Conservation (phyloP, 2,888 invertebrate species). For the Cheilosia scutellata region DNA sequence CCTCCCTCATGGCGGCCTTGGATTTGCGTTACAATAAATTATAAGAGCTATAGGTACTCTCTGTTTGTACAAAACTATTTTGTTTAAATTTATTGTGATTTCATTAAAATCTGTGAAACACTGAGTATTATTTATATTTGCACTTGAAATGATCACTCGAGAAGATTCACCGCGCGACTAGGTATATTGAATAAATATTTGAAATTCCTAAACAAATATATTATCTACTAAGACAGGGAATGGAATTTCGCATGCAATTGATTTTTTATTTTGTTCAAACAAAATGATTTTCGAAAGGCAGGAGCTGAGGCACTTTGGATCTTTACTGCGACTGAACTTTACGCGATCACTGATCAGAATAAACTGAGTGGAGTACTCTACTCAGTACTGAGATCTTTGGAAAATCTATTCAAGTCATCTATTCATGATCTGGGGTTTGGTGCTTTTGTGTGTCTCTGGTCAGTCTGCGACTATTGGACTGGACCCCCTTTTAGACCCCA, state of each 20-base stretch:
- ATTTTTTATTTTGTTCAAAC: slow-evolving; percentile 6
- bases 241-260: slow-evolving; percentile 17
- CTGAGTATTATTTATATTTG: slow-evolving; percentile 3
- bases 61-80: slow-evolving; percentile 22
- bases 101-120: neutral
- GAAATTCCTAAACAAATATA: neutral
- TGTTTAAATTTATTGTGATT: slow-evolving; percentile 29
- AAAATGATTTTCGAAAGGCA: slow-evolving; percentile 16
- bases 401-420: slow-evolving; percentile 45
- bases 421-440: slow-evolving; percentile 36
- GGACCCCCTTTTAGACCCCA: slow-evolving; percentile 28
- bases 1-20: slow-evolving; percentile 87
- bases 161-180: neutral
- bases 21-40: neutral
- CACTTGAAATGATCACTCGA: slow-evolving; percentile 31
- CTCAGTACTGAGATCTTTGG: slow-evolving; percentile 45
- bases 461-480: slow-evolving; percentile 30
- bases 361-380: slow-evolving; percentile 59
- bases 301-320: neutral
- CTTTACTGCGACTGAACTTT: slow-evolving; percentile 51
- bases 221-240: neutral
- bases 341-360: slow-evolving; percentile 67
- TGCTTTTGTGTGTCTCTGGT: slow-evolving; percentile 12
- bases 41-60: neutral
- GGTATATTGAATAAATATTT: slow-evolving; percentile 25